Evolutionary conservation across 2,113 vertebrate species (phyloP), one percentile per base, ranked within the genome.

Genomic region (Ploceus nigricollis): DNA sequence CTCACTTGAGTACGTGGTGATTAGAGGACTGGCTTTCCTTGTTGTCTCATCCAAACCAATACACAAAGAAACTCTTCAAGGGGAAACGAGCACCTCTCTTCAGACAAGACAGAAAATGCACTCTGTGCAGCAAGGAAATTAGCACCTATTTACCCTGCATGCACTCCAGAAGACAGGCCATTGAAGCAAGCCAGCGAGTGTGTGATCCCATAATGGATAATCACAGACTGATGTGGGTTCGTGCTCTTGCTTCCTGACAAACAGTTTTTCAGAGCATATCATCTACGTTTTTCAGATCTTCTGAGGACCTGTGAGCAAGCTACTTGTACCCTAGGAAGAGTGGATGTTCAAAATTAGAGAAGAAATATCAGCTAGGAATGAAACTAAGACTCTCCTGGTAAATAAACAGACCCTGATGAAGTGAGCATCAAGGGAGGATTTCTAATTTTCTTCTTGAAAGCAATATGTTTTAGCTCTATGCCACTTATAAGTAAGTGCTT

Each of bases 401-500:
- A 96, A 96, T 82, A 94, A 87, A 87, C 58, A 91, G 60, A 63
- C 28, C 24, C 45, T 90, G 94, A 93, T 95, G 76, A 95, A 96
- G 92, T 89, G 39, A 37, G 68, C 75, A 92, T 68, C 90, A 60
- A 78, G 84, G 93, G 79, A 91, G 27, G 2, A 75, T 77, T 93
- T 94, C 85, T 94, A 78, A 93, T 97, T 96, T 95, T 87, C 82
- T 70, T 92, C 82, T 63, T 93, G 86, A 89, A 94, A 79, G 81
- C 88, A 96, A 30, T 82, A 91, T 80, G 54, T 82, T 93, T 93
- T 82, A 83, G 88, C 60, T 81, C 22, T 53, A 58, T 68, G 37
- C 68, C 56, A 90, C 82, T 88, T 93, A 25, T 3, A 72, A 80
- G 5, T 40, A n/a, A 81, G 65, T 75, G 23, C 4, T 93, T 81